phyloP scores from a whole-genome alignment of 2,113 vertebrate genomes.

The Gymnocephalus cernua region DNA sequence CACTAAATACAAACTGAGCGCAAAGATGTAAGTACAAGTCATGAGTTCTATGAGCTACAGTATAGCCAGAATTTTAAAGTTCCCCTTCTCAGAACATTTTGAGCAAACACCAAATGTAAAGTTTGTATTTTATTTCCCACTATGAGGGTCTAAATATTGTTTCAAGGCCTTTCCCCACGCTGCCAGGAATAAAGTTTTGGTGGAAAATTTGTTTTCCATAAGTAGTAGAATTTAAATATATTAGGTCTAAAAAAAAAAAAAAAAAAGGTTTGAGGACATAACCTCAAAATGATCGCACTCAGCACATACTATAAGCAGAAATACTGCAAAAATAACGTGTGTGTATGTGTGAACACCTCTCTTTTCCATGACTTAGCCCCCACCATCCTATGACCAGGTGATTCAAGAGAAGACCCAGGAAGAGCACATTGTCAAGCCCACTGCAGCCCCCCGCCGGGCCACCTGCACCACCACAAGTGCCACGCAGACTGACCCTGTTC shows the following conservation, averaged over 20 bases:
- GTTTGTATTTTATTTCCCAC: background rate
- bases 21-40: background rate
- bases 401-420: conserved; percentile 94
- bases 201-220: background rate
- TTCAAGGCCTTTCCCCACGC: background rate
- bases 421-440: conserved; percentile 87
- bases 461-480: conserved; percentile 85
- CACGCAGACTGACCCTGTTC: conserved; percentile 91
- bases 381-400: conserved; percentile 96
- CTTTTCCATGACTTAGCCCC: conserved; percentile 84
- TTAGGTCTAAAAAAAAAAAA: background rate
- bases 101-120: background rate
- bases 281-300: background rate
- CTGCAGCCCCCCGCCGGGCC: conserved; percentile 82
- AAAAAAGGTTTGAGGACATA: background rate
- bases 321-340: background rate
- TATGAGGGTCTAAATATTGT: background rate
- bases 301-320: background rate
- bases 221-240: background rate
- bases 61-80: background rate
- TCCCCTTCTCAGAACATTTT: background rate
- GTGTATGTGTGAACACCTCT: conserved; percentile 20
- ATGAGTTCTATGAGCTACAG: background rate
- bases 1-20: background rate
- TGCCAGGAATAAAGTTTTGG: background rate